Evolutionary conservation across 1,140 invertebrate genomes (phyloP), one percentile per base, ranked within the genome.

Genomic region (Arctopsyche grandis): DNA sequence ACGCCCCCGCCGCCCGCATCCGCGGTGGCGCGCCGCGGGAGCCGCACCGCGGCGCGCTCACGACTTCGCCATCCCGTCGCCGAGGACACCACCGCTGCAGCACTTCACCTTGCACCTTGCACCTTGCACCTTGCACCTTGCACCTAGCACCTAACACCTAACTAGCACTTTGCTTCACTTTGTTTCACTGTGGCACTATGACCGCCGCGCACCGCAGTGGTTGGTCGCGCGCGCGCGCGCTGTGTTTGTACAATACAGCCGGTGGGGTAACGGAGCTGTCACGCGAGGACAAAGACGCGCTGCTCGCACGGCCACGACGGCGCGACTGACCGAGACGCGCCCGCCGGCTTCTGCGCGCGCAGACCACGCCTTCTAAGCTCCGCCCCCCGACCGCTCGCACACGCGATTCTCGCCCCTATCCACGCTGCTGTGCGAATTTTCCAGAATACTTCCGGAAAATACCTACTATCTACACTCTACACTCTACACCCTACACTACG

Each of bases 41-140:
- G 84, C 84, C 84, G 84, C 84, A 83, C 44, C 60, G 84, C 84
- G 84, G 83, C 85, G 84, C 84, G 85, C 85, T 84, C 85, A 82
- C 73, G 46, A 14, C 5, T 7, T n/a, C 73, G 73, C 73, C 48
- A 38, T 60, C 10, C 5, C 73, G 16, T 71, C 78, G 84, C 84
- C 81, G 83, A 83, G 63, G 63, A 66, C 21, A 66, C 21, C 63
- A n/a, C 63, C 63, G 24, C 63, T 24, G 22, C 14, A 19, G 56
- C 56, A 21, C 56, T n/a, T 38, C 29, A 38, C 29, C 56, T 16
- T 16, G 5, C 14, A 60, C 16, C 14, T 7, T 21, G 5, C 1
- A 9, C 56, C n/a, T 19, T 60, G 9, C 14, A 21, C 56, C 16
- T 0, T n/a, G 0, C 7, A 16, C n/a, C 16, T 3, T 60, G 9